Evolutionary conservation across 2,888 invertebrate species (phyloP).

Genomic region (Heliconius hortense): DNA sequence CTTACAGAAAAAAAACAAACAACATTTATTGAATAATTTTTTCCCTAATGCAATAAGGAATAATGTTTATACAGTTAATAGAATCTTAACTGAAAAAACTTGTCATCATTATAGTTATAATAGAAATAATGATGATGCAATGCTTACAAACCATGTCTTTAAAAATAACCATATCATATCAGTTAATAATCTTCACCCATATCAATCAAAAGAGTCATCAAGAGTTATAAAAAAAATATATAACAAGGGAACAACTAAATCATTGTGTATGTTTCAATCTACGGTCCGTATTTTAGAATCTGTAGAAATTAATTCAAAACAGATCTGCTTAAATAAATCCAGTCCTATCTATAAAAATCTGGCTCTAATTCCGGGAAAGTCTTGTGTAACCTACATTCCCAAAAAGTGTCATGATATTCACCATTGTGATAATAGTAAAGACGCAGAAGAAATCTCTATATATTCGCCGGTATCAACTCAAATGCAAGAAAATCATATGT

Average conservation of each 20-base stretch:
- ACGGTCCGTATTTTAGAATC: background rate
- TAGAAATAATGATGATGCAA: background rate
- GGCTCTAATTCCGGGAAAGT: background rate
- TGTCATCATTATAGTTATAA: background rate
- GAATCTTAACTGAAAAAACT: conserved; percentile 24
- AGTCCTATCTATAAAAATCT: background rate
- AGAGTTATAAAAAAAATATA: background rate
- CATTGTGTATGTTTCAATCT: conserved; percentile 3
- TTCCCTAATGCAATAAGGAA: conserved; percentile 10
- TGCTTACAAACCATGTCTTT: background rate
- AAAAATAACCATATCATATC: background rate
- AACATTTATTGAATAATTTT: conserved; percentile 17
- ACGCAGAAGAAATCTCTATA: conserved; percentile 1
- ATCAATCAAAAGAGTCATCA: background rate
- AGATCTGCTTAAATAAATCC: background rate
- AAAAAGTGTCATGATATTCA: background rate
- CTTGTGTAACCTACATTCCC: background rate
- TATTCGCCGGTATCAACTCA: conserved; percentile 5
- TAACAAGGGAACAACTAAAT: background rate
- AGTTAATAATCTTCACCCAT: background rate
- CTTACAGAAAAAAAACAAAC: conserved; percentile 45
- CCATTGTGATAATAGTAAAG: background rate
- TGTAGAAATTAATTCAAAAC: conserved; percentile 8
- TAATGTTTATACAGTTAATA: conserved; percentile 38
- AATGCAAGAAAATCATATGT: conserved; percentile 27